Base-by-base conservation (phyloP, 1,140 invertebrate species). In the Drosophila lini region DNA sequence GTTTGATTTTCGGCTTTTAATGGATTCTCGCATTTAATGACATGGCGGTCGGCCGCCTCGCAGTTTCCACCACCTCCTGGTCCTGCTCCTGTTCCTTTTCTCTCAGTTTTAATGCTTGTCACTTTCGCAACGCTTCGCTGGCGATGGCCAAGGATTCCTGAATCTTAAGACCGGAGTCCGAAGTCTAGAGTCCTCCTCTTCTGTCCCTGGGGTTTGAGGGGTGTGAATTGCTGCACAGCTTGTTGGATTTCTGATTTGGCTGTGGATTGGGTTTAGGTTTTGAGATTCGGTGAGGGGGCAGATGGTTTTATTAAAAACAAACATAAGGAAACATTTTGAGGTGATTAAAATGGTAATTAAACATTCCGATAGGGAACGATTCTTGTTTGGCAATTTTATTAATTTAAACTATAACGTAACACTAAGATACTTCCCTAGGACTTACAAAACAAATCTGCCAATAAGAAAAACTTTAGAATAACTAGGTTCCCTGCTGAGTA, bases 1-100 rank as follows among this genome's bases (percentile, higher is more conserved):
- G 82, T 90, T 90, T 90, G 88, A 90, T 90, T 90, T 90, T 88
- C 80, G 84, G 80, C 80, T 84, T 88, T 88, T 88, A 89, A 88
- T 89, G 84, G 80, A 89, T 89, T 88, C 74, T 59, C 70, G 78
- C 78, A 75, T 89, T 88, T 88, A 88, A 88, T 88, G 84, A 89
- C 83, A 82, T 69, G 58, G 73, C 55, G 64, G 75, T 61, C 56
- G 69, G 74, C 36, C 59, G 41, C 45, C 52, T 71, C 22, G 22
- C 68, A 71, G 60, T 57, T 74, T 50, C 8, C 25, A 10, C n/a
- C 8, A n/a, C 47, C 47, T 10, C 47, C 45, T 65, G 42, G 42
- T 22, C 40, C 48, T 41, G 28, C 28, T 34, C 13, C 40, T 32
- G 44, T 52, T 59, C 22, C 60, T 36, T 50, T 40, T 60, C 38